These are phyloP conservation scores for Muscicapa adusta DNA, from an alignment of 2,113 vertebrate species.

Conservation along the genomic window DNA sequence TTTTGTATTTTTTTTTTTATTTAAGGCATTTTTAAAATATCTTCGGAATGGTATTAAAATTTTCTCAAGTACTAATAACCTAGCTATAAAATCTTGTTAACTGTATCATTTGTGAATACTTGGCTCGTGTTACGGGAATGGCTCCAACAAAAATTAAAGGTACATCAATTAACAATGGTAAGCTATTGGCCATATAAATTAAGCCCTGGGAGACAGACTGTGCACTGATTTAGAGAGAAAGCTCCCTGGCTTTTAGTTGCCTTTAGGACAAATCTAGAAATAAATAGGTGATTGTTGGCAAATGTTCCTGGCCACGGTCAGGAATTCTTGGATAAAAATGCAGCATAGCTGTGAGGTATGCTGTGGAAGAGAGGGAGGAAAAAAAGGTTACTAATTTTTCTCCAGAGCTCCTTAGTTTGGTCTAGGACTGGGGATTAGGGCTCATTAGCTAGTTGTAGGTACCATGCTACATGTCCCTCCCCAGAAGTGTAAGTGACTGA, in stretches of 20 bases:
- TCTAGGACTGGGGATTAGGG: neutral
- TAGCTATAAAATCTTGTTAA: neutral
- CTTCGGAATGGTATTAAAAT: neutral
- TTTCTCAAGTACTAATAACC: neutral
- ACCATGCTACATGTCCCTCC: accelerated
- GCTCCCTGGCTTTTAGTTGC: neutral
- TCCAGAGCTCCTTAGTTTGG: neutral
- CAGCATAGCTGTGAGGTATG: neutral
- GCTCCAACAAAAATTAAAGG: neutral
- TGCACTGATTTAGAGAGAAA: neutral
- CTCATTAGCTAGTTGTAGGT: neutral
- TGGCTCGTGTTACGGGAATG: neutral
- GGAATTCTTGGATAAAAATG: neutral
- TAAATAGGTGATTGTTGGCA: neutral
- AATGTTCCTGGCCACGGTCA: neutral
- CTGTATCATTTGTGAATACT: neutral
- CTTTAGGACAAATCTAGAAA: neutral
- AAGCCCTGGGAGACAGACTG: neutral
- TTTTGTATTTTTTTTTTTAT: conserved; percentile 32
- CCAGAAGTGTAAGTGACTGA: neutral
- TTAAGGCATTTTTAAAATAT: conserved; percentile 33
- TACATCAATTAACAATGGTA: neutral
- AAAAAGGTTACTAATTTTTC: neutral
- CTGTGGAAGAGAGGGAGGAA: neutral
- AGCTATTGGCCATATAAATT: neutral